phyloP scores from a whole-genome alignment of 2,797 vertebrate genomes.

The Cirrhinus mrigala region DNA sequence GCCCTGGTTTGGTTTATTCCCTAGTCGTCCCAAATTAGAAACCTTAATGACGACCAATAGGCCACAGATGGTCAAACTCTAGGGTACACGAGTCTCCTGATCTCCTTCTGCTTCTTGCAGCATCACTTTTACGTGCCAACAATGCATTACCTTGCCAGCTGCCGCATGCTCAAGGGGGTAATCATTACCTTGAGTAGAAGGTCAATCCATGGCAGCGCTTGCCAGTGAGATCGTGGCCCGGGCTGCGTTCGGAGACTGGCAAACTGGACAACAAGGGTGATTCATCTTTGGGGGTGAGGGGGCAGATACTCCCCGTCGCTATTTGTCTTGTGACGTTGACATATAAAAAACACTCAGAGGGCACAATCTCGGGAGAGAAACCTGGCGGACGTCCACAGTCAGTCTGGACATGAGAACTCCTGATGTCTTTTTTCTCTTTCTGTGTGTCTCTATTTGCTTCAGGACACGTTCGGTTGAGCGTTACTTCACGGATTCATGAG shows the following conservation, averaged over 20 bases:
- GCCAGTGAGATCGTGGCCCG: conserved; percentile 60
- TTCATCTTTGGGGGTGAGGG: conserved; percentile 70
- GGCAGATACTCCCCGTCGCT: conserved; percentile 70
- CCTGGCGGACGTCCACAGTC: conserved; percentile 70
- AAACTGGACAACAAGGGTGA: conserved; percentile 75
- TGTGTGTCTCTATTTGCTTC: conserved; percentile 36
- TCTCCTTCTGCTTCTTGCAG: conserved; percentile 72
- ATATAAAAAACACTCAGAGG: conserved; percentile 67
- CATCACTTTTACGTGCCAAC: conserved; percentile 72
- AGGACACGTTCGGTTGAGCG: conserved; percentile 64
- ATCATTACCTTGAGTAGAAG: conserved; percentile 78
- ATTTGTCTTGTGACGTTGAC: conserved; percentile 77
- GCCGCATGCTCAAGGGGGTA: conserved; percentile 75
- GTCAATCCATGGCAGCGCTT: conserved; percentile 77
- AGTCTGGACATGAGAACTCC: conserved; percentile 36
- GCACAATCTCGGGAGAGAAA: conserved; percentile 61
- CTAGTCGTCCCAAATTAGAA: conserved; percentile 84
- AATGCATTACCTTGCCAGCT: conserved; percentile 77
- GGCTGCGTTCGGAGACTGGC: conserved; percentile 49
- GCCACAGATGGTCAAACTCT: conserved; percentile 83
- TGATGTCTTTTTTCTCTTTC: conserved; percentile 14
- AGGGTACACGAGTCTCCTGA: conserved; percentile 75
- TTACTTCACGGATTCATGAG: conserved; percentile 58
- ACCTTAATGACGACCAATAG: conserved; percentile 85
- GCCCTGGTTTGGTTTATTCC: conserved; percentile 82